Percentiles rank a stretch among this genome's conserved stretches.
These are phyloP conservation scores for Rhagium mordax DNA, from an alignment of 2,888 invertebrate species.

Conservation along the genomic window DNA sequence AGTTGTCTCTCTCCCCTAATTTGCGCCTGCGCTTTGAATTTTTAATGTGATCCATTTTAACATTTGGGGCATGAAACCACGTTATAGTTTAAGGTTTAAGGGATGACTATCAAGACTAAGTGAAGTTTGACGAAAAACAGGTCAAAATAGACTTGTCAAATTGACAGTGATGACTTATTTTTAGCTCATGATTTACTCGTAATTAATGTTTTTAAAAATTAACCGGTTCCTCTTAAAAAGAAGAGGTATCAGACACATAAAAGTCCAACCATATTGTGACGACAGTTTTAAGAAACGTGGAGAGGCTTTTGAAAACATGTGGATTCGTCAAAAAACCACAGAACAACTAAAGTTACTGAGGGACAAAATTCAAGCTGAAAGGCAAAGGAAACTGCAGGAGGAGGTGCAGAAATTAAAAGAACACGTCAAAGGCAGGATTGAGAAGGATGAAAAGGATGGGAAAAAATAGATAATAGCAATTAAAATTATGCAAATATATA, in stretches of 20 bases:
- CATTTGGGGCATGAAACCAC: too few species aligned
- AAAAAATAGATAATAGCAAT: constrained; percentile 37
- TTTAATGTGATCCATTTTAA: too few species aligned
- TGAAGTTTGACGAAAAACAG: too few species aligned
- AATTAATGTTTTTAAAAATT: neutral
- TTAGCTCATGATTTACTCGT: neutral
- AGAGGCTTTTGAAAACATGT: constrained; percentile 48
- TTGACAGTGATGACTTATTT: neutral
- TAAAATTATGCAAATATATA: too few species aligned
- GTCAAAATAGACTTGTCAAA: too few species aligned
- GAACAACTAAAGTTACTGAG: constrained; percentile 46
- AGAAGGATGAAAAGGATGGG: neutral
- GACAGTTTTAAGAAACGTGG: constrained; percentile 50
- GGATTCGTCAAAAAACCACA: constrained; percentile 43
- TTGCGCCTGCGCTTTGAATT: too few species aligned
- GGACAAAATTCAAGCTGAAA: constrained; percentile 37
- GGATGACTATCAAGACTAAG: too few species aligned
- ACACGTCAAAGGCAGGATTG: too few species aligned
- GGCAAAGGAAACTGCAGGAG: constrained; percentile 20
- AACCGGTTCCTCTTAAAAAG: neutral
- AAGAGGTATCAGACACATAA: neutral
- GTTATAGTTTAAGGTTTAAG: too few species aligned
- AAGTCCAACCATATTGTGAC: constrained; percentile 6
- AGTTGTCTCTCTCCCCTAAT: too few species aligned
- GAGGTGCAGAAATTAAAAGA: constrained; percentile 17